Percentiles rank a stretch among this genome's conserved stretches.
phyloP scores from a whole-genome alignment of 2,113 vertebrate species.

The Plestiodon gilberti region DNA sequence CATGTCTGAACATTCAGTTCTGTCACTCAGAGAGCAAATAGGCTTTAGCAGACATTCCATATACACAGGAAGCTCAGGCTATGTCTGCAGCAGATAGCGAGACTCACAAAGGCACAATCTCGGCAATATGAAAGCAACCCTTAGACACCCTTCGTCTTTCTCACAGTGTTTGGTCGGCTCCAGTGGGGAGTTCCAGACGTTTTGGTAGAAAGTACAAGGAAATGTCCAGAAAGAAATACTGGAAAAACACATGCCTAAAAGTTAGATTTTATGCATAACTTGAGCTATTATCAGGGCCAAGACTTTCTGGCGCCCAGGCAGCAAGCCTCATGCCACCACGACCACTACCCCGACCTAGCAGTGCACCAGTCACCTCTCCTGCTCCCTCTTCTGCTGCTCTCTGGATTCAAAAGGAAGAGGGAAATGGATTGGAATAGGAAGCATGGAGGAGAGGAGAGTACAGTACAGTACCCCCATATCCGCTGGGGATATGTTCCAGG shows the following conservation, averaged over 20 bases:
- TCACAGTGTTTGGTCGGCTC: conserved; percentile 12
- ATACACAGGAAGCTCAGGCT: conserved; percentile 69
- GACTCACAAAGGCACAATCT: conserved; percentile 40
- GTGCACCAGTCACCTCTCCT: no score
- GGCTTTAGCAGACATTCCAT: conserved; percentile 72
- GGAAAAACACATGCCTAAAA: neutral
- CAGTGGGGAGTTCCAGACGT: conserved; percentile 37
- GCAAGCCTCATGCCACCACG: no score
- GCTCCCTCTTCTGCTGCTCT: no score
- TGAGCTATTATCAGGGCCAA: neutral
- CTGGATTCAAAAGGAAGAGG: no score
- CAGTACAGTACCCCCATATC: no score
- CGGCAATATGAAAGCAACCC: conserved; percentile 18
- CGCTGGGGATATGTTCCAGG: no score
- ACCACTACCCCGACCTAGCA: no score
- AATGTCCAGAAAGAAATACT: conserved; percentile 8
- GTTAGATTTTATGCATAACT: neutral
- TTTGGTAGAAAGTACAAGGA: conserved; percentile 7
- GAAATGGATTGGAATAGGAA: no score
- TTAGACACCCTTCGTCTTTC: conserved; percentile 28
- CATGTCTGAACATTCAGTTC: conserved; percentile 54
- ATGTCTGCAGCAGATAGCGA: conserved; percentile 66
- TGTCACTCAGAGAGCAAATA: conserved; percentile 32
- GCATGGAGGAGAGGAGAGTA: no score
- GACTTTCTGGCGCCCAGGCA: no score